Evolutionary conservation across 2,888 invertebrate species (phyloP), one percentile per base, ranked within the genome.

Genomic region (Latrodectus elegans): DNA sequence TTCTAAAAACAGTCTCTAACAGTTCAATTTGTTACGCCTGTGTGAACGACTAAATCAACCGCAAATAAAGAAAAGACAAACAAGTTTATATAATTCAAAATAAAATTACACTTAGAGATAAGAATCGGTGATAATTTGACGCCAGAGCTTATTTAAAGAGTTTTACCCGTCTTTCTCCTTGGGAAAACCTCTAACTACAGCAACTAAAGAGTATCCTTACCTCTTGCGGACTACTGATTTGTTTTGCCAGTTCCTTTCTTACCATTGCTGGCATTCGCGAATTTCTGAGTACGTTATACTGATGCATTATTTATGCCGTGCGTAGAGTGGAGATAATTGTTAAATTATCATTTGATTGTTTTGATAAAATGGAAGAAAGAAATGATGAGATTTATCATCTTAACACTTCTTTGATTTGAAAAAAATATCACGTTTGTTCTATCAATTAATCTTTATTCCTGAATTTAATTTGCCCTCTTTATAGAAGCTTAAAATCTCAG

Each of bases 1-100:
- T 65, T 64, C 49, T 15, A 64, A 51, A 53, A 71, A 76, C 83
- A 84, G 38, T 52, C 77, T 9, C 82, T 83, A 75, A 83, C 77
- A 52, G 79, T 76, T 83, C 83, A 76, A 77, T 74, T 74, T 70
- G 85, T 52, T 70, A 74, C 79, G 75, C 85, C 68, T 55, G 67
- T 51, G n/a, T 64, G 75, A 64, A 64, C 60, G 70, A 10, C 55
- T n/a, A 78, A 72, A 71, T 72, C 76, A 72, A 65, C 55, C 64
- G 52, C 26, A 73, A 73, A 78, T 78, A 67, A 84, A 49, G 65
- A 38, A 77, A 84, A 84, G 55, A 55, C 49, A 84, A 84, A 72
- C 67, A 77, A 53, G 52, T 52, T 51, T 67, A 49, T 77, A 67
- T 17, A 51, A 77, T 65, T 67, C 52, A 14, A 12, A 67, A 52